phyloP scores from a whole-genome alignment of 1,140 invertebrate genomes.

The Formica selysi region DNA sequence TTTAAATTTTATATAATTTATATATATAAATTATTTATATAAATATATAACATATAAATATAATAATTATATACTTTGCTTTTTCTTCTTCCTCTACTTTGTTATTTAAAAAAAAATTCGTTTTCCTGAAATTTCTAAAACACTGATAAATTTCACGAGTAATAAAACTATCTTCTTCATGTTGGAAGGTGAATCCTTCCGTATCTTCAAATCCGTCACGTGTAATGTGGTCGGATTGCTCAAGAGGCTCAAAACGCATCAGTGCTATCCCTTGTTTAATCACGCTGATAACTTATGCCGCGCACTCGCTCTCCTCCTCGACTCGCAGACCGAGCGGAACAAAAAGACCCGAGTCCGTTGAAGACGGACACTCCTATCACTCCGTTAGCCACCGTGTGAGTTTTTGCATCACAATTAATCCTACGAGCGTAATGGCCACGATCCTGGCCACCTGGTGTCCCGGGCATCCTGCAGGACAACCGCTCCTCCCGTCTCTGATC shows the following conservation, averaged over 20 bases:
- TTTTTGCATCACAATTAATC: constrained; percentile 83
- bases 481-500: constrained; percentile 48
- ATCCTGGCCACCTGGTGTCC: constrained; percentile 77
- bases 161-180: too few species aligned
- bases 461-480: constrained; percentile 80
- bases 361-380: constrained; percentile 77
- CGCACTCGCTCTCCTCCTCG: constrained; percentile 32
- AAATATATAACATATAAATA: too few species aligned
- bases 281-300: constrained; percentile 75
- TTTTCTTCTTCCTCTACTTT: too few species aligned
- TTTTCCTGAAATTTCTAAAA: neutral
- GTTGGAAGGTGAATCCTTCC: neutral
- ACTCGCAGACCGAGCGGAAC: constrained; percentile 32
- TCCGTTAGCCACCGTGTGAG: constrained; percentile 78
- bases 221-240: constrained; percentile 13
- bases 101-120: too few species aligned
- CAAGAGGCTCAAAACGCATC: constrained; percentile 57
- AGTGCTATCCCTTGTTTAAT: constrained; percentile 72
- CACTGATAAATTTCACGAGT: neutral
- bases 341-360: constrained; percentile 62
- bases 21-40: too few species aligned
- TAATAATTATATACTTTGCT: too few species aligned
- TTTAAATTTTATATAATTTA: too few species aligned
- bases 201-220: constrained; percentile 1
- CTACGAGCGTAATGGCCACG: constrained; percentile 77